phyloP scores from a whole-genome alignment of 2,888 invertebrate genomes.

The Ormyrus pomaceus region DNA sequence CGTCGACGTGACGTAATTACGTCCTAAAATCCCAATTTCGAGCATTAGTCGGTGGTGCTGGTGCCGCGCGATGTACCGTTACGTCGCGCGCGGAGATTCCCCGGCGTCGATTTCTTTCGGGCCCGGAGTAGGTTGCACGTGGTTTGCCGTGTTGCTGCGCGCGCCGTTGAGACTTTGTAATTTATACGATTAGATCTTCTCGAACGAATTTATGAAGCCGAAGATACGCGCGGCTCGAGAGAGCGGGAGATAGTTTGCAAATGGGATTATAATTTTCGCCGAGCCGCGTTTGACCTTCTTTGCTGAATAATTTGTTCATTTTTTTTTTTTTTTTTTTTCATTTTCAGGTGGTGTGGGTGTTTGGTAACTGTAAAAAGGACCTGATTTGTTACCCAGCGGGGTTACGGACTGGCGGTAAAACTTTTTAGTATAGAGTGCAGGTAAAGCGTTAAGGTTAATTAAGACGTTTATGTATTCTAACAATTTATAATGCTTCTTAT shows the following conservation, averaged over 20 bases:
- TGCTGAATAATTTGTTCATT: background rate
- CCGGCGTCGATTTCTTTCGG: slow-evolving; percentile 24
- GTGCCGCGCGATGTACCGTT: slow-evolving; percentile 44
- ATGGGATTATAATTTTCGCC: slow-evolving; percentile 11
- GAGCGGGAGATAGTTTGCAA: background rate
- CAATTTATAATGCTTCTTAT: no score
- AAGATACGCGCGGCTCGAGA: background rate
- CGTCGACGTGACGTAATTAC: slow-evolving; percentile 53
- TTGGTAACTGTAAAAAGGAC: background rate
- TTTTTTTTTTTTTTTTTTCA: background rate
- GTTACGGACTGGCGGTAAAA: no score
- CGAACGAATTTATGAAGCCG: slow-evolving; percentile 46
- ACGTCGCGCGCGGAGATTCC: slow-evolving; percentile 23
- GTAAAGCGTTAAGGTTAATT: no score
- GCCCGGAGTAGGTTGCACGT: slow-evolving; percentile 45
- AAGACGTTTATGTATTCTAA: no score
- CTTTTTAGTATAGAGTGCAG: no score
- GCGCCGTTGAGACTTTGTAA: slow-evolving; percentile 28
- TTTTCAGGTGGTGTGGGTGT: background rate
- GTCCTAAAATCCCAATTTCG: slow-evolving; percentile 57
- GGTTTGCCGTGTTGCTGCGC: background rate
- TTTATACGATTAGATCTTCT: slow-evolving; percentile 48
- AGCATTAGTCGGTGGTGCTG: slow-evolving; percentile 32
- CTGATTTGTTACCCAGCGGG: no score
- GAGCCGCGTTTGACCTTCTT: slow-evolving; percentile 16